These are phyloP conservation scores for Argyra leucocephala DNA, from an alignment of 2,888 invertebrate species.

Conservation along the genomic window DNA sequence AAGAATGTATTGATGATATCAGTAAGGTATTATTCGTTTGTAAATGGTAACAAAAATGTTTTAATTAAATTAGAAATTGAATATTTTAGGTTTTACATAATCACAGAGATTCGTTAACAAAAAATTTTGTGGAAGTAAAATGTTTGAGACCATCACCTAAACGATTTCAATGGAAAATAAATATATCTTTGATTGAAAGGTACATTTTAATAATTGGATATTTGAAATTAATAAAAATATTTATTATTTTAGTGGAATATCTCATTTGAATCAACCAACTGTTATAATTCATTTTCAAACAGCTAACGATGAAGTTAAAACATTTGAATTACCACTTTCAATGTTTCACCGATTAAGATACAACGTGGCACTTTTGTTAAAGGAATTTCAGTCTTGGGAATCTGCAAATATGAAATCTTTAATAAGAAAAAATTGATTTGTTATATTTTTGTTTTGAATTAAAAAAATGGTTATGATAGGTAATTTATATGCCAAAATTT, in stretches of 20 bases:
- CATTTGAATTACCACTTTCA: slow-evolving; percentile 45
- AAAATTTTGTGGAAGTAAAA: slow-evolving; percentile 40
- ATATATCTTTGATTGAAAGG: slow-evolving; percentile 47
- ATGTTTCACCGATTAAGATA: slow-evolving; percentile 48
- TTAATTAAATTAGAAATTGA: slow-evolving; percentile 47
- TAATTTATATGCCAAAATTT: not conserved
- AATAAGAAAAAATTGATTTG: not conserved
- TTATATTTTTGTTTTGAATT: not conserved
- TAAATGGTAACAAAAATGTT: no score
- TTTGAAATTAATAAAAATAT: slow-evolving; percentile 7
- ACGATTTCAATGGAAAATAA: slow-evolving; percentile 46
- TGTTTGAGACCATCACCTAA: slow-evolving; percentile 40
- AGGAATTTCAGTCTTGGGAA: slow-evolving; percentile 46
- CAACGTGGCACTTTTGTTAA: slow-evolving; percentile 45
- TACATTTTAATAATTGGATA: slow-evolving; percentile 27
- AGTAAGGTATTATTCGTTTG: slow-evolving; percentile 44
- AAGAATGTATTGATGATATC: slow-evolving; percentile 47
- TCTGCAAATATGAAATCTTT: not conserved
- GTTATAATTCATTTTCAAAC: slow-evolving; percentile 47
- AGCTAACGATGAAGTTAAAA: slow-evolving; percentile 42
- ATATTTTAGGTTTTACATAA: slow-evolving; percentile 35
- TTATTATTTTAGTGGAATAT: slow-evolving; percentile 36
- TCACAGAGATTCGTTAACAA: slow-evolving; percentile 41
- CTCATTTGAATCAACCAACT: slow-evolving; percentile 44
- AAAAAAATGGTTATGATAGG: no score